Base-by-base conservation (phyloP, 1,140 invertebrate genomes). In the Diabrotica virgifera region DNA sequence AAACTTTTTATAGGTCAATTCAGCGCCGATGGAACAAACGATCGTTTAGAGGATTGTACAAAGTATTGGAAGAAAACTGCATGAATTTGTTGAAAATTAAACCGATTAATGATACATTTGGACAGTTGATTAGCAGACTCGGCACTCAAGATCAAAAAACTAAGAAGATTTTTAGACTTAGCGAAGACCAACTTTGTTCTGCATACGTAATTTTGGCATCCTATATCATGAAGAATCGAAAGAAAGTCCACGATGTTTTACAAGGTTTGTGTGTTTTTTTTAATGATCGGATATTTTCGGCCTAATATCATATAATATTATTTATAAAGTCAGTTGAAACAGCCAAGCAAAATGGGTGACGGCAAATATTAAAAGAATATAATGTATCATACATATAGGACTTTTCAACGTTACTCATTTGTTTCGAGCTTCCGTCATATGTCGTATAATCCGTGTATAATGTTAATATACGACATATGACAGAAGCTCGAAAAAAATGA, bases 81-180 rank as follows among this genome's bases (percentile, higher is more conserved):
- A 38, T 36, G 12, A 71, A 69, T 59, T 53, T 74, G 2, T 62
- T 62, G 35, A 68, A 74, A 59, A 46, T 70, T 6, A 52, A 57
- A 10, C 37, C 53, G 5, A 67, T 72, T 8, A 14, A 46, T 2
- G 58, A 70, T 46, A 72, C 61, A 62, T 72, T 68, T 54, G 51
- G 64, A 2, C 60, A 65, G n/a, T 51, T 71, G 38, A 13, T 53
- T 55, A 63, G 24, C 40, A 37, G 54, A 36, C n/a, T 51, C n/a
- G 6, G 10, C 7, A 10, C 46, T 14, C 6, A n/a, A 7, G 37
- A 52, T 8, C 9, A 53, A 3, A 52, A 13, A 24, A 12, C 8
- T 7, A 35, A 38, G 6, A 35, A n/a, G 10, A 12, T 12, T 12
- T 13, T 36, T 8, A 68, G 52, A 62, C 35, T 56, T 10, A 64